Evolutionary conservation across 2,113 vertebrate genomes (phyloP), one percentile per base, ranked within the genome.

Genomic region (Mirounga angustirostris): DNA sequence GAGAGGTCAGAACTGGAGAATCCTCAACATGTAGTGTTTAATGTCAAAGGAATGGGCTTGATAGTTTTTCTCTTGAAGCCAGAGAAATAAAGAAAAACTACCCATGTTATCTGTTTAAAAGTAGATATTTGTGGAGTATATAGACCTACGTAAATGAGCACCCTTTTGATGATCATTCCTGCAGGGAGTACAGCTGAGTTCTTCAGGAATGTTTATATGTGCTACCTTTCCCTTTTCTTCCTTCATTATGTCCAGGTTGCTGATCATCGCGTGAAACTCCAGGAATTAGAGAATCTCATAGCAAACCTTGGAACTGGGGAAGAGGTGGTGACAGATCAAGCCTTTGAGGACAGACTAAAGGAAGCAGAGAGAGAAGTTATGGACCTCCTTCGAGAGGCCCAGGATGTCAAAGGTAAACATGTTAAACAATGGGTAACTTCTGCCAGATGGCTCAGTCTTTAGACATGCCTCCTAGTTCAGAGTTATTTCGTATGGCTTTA

Each of bases 261-360:
- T 2, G 99, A 99, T 80, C 99, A 99, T 94, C 99, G 99, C 58
- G 99, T 99, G 98, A 99, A 99, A 93, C 98, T 99, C 10, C 99
- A 98, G 80, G 99, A 99, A 46, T 96, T 99, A 54, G 99, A 99
- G 99, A 99, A 98, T 8, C 98, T 99, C 79, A 99, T 99, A 52
- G 99, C 99, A 74, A 99, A 99, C 95, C 99, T 99, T 4, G 99
- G 99, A 85, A 99, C 99, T 0, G 99, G 99, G 50, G 99, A 99
- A 95, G 99, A 99, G 40, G 91, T 98, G 0, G 99, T 99, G 89
- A 99, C 99, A 0, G 99, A 99, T 88, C 98, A 99, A 96, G 99
- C 99, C 89, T 99, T 99, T 19, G 99, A 99, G 97, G 99, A 99
- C 7, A 98, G 99, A 18, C 98, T 99, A 54, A 99, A 99, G 97